These are phyloP conservation scores for Herminia tarsipennalis DNA, from an alignment of 2,888 invertebrate genomes.

Conservation along the genomic window DNA sequence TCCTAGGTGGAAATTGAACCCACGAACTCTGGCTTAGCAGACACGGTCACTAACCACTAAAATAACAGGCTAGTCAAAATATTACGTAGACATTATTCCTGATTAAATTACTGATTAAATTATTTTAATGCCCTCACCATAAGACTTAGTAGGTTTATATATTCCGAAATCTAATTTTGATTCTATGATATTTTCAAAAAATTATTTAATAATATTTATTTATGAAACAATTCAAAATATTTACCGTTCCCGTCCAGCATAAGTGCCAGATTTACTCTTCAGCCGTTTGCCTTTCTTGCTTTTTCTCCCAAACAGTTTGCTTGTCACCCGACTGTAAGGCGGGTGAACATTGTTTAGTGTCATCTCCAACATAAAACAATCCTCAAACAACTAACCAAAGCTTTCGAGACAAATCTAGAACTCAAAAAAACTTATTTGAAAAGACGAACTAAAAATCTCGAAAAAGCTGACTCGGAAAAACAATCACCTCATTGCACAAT, in stretches of 20 bases:
- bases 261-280: constrained; percentile 72
- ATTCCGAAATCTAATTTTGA: too few species aligned
- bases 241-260: constrained; percentile 75
- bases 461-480: background rate
- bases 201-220: too few species aligned
- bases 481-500: constrained; percentile 40
- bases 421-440: constrained; percentile 4
- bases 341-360: constrained; percentile 67
- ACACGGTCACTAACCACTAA: too few species aligned
- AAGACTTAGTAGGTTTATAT: too few species aligned
- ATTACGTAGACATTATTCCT: too few species aligned
- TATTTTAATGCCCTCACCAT: too few species aligned
- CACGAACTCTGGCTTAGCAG: too few species aligned
- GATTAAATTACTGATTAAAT: too few species aligned
- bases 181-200: too few species aligned
- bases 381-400: constrained; percentile 19
- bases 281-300: constrained; percentile 71
- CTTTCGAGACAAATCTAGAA: constrained; percentile 11
- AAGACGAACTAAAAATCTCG: background rate
- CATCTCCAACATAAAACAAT: constrained; percentile 51
- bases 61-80: too few species aligned
- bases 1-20: too few species aligned
- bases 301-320: constrained; percentile 76
- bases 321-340: constrained; percentile 67
- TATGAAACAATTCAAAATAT: constrained; percentile 14